phyloP scores from a whole-genome alignment of 2,113 vertebrate genomes.

The Syngnathus typhle region DNA sequence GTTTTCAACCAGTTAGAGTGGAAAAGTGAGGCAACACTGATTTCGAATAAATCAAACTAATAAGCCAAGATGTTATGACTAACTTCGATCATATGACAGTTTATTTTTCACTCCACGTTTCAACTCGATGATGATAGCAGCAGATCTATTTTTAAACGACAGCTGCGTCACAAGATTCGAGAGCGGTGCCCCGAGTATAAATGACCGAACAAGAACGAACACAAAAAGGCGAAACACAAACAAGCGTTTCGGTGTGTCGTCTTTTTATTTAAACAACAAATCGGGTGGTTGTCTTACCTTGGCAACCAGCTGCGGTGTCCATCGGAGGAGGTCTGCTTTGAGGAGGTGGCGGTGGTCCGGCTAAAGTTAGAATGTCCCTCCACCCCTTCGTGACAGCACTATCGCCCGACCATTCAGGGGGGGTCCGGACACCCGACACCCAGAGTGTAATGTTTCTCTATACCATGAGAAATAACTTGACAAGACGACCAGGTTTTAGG shows the following conservation, averaged over 20 bases:
- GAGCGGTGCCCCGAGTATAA: not conserved
- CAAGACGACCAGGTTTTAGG: no score
- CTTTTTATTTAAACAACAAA: not conserved
- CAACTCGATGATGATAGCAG: conserved; percentile 15
- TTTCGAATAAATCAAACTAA: not conserved
- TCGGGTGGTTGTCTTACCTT: conserved; percentile 33
- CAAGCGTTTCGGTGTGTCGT: not conserved
- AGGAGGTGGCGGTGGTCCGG: not conserved
- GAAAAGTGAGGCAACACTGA: not conserved
- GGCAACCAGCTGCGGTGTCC: not conserved
- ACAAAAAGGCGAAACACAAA: conserved; percentile 12
- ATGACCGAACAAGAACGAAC: not conserved
- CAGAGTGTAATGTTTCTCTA: no score
- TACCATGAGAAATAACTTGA: no score
- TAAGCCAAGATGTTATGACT: not conserved
- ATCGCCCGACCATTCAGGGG: conserved; percentile 1
- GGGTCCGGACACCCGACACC: conserved; percentile 33
- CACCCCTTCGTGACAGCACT: not conserved
- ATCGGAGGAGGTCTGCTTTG: conserved; percentile 9
- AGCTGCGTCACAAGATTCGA: conserved; percentile 35
- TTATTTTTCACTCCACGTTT: not conserved
- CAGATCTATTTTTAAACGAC: conserved; percentile 45
- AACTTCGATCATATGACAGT: not conserved
- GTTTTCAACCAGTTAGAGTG: not conserved
- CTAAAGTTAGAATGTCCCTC: conserved; percentile 36